Percentiles rank a stretch among this genome's conserved stretches.
phyloP scores from a whole-genome alignment of 2,888 invertebrate species.

The Mythimna pallens region DNA sequence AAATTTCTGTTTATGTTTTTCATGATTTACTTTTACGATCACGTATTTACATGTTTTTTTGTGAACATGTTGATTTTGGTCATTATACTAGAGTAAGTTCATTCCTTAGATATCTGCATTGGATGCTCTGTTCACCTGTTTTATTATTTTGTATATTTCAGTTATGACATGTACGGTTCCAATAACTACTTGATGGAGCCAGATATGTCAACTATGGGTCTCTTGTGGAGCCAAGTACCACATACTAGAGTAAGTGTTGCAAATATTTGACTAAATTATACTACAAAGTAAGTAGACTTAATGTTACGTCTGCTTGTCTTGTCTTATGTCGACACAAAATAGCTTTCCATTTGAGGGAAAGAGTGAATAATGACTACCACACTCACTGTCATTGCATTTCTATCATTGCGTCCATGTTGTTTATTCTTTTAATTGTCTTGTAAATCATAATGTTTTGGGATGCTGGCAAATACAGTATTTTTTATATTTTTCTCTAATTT shows the following conservation, averaged over 20 bases:
- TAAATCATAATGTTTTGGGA: background rate
- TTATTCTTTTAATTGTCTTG: background rate
- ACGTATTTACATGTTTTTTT: background rate
- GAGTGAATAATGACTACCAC: background rate
- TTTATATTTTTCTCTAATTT: background rate
- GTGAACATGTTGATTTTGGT: conserved; percentile 1
- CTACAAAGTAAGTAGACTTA: background rate
- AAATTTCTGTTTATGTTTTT: background rate
- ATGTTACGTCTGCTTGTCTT: background rate
- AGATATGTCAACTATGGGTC: conserved; percentile 79
- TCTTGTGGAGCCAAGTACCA: conserved; percentile 87
- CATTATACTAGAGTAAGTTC: conserved; percentile 7
- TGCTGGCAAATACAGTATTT: background rate
- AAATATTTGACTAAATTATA: background rate
- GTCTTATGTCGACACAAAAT: no score
- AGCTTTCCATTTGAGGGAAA: background rate
- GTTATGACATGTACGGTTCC: conserved; percentile 80
- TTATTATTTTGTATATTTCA: conserved; percentile 67
- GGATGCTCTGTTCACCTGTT: background rate
- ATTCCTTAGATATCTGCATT: background rate
- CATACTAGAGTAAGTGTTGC: conserved; percentile 80
- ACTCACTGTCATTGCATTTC: no score
- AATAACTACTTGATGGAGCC: conserved; percentile 81
- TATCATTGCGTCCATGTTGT: background rate
- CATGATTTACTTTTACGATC: conserved; percentile 7